These are phyloP conservation scores for Phoenicopterus ruber DNA, from an alignment of 2,113 vertebrate species.

Conservation along the genomic window DNA sequence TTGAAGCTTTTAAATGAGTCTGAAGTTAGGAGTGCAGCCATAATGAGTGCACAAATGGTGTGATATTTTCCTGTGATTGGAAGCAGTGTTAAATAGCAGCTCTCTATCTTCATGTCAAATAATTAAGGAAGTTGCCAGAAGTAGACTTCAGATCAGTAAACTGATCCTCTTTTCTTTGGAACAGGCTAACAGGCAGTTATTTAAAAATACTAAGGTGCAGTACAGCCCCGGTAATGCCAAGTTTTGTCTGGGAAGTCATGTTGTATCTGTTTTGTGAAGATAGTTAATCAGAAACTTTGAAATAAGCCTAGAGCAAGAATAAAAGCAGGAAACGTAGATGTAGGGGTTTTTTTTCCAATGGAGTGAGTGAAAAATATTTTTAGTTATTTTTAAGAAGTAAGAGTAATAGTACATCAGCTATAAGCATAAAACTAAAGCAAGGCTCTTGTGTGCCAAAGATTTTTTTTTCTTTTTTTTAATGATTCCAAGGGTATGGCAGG, in stretches of 20 bases:
- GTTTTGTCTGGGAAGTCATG: background rate
- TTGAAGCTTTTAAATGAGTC: conserved; percentile 54
- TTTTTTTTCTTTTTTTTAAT: background rate
- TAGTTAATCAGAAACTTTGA: background rate
- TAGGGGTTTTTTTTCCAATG: background rate
- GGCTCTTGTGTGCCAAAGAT: background rate
- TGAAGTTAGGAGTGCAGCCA: conserved; percentile 24
- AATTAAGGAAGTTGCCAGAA: conserved; percentile 46
- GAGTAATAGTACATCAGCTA: background rate
- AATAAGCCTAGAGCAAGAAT: background rate
- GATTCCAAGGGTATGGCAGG: conserved; percentile 50
- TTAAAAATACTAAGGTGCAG: background rate
- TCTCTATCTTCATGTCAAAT: conserved; percentile 15
- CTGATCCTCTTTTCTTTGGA: background rate
- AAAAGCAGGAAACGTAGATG: background rate
- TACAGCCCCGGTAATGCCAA: background rate
- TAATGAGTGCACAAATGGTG: conserved; percentile 49
- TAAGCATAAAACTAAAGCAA: background rate
- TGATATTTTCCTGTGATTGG: conserved; percentile 45
- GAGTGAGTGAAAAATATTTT: background rate
- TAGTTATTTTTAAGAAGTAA: background rate
- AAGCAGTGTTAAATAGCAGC: conserved; percentile 28
- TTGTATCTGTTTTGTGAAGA: background rate
- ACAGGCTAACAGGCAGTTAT: background rate
- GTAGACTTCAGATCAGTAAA: conserved; percentile 5